Evolutionary conservation across 2,797 vertebrate genomes (phyloP).

Genomic region (Microcaecilia unicolor): DNA sequence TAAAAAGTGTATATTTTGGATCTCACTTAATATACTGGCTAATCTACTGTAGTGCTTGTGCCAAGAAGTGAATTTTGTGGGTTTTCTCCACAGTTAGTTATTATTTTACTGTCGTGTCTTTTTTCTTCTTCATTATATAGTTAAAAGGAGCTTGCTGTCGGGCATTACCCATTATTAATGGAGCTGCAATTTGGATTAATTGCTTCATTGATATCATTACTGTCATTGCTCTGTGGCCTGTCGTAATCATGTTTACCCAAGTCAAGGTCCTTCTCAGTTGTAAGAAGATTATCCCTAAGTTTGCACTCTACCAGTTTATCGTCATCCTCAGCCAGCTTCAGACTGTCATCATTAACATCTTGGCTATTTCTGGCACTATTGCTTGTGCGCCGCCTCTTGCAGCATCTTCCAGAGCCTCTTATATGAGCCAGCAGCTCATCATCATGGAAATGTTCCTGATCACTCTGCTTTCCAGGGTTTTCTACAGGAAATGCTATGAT

Average conservation of each 20-base stretch:
- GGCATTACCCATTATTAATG: no score
- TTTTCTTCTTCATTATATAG: no score
- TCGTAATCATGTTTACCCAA: conserved; percentile 72
- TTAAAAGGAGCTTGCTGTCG: no score
- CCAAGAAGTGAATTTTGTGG: no score
- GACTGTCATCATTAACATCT: conserved; percentile 69
- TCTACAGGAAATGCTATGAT: conserved; percentile 66
- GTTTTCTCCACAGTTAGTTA: no score
- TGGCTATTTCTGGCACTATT: conserved; percentile 56
- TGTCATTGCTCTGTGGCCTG: conserved; percentile 75
- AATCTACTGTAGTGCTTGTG: no score
- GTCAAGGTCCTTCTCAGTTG: conserved; percentile 50
- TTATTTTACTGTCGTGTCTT: no score
- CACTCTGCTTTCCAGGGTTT: conserved; percentile 63
- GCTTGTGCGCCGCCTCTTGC: conserved; percentile 70
- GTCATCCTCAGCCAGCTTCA: conserved; percentile 78
- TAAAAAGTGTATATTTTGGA: no score
- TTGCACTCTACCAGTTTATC: conserved; percentile 78
- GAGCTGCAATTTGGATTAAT: conserved; percentile 69
- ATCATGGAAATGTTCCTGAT: conserved; percentile 86
- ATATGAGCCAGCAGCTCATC: conserved; percentile 73
- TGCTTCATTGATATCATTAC: conserved; percentile 67
- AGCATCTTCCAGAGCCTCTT: conserved; percentile 60
- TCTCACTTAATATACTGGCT: no score
- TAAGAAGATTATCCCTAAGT: conserved; percentile 76